Percentiles rank a stretch among this genome's conserved stretches.
These are phyloP conservation scores for Glyptemys insculpta DNA, from an alignment of 2,797 vertebrate genomes.

Conservation along the genomic window DNA sequence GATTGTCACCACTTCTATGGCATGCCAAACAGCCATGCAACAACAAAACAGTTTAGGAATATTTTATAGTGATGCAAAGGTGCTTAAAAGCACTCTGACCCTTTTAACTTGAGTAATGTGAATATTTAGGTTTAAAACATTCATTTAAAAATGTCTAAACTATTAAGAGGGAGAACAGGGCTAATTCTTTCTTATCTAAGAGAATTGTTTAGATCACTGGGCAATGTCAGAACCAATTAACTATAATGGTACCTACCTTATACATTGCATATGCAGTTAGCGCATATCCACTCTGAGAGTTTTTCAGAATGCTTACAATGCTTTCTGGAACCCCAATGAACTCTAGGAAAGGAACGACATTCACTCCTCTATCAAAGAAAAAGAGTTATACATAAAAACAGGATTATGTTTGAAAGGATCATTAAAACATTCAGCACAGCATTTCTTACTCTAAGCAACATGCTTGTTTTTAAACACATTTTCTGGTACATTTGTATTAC, in stretches of 20 bases:
- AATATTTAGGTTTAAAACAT: slow-evolving; percentile 40
- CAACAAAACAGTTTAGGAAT: background rate
- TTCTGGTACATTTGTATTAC: background rate
- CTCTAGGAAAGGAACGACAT: slow-evolving; percentile 95
- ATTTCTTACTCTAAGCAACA: background rate
- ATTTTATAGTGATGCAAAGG: background rate
- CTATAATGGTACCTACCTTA: slow-evolving; percentile 86
- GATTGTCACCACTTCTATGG: slow-evolving; percentile 17
- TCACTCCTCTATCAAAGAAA: slow-evolving; percentile 89
- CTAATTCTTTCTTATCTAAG: slow-evolving; percentile 26
- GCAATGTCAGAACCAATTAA: slow-evolving; percentile 11
- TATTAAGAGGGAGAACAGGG: slow-evolving; percentile 7
- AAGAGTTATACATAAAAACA: slow-evolving; percentile 43
- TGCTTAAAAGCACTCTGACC: background rate
- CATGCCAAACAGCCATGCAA: background rate
- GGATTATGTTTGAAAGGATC: background rate
- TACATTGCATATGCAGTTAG: slow-evolving; percentile 97
- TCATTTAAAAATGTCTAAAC: background rate
- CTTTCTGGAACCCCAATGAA: slow-evolving; percentile 91
- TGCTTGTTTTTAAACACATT: background rate
- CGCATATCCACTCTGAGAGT: slow-evolving; percentile 94
- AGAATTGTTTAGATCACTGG: background rate
- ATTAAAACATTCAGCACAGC: background rate
- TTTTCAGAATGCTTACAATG: slow-evolving; percentile 89
- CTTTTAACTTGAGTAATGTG: background rate